Conservation (phyloP, 2,888 invertebrate species). For the Empis livida region DNA sequence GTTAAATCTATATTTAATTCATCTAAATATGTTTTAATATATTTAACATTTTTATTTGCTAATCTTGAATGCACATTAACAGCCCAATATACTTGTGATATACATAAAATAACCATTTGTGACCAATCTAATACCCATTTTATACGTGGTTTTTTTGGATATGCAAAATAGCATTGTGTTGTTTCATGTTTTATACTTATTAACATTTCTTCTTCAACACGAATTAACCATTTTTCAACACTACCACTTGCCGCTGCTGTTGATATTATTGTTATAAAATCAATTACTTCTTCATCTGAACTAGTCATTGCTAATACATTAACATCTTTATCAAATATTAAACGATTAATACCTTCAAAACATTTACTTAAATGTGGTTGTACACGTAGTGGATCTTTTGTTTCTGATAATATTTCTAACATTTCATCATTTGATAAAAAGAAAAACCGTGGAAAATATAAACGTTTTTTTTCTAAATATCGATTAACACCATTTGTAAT, state of each 20-base stretch:
- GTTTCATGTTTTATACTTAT: conserved; percentile 39
- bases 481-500: conserved; percentile 48
- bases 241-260: conserved; percentile 43
- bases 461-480: conserved; percentile 51
- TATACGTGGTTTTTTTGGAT: conserved; percentile 32
- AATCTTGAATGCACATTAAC: conserved; percentile 42
- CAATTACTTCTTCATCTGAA: conserved; percentile 44
- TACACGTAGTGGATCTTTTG: conserved; percentile 46
- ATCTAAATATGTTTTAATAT: conserved; percentile 37
- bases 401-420: conserved; percentile 56
- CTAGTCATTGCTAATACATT: conserved; percentile 50
- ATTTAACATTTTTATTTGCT: conserved; percentile 35
- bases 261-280: conserved; percentile 38
- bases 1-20: conserved; percentile 38
- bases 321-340: conserved; percentile 38
- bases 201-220: conserved; percentile 50
- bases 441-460: conserved; percentile 59
- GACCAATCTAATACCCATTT: conserved; percentile 48
- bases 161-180: conserved; percentile 33
- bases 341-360: conserved; percentile 50
- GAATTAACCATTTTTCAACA: conserved; percentile 53
- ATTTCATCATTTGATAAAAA: conserved; percentile 65
- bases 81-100: conserved; percentile 54
- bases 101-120: conserved; percentile 48
- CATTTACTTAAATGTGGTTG: conserved; percentile 53